Base-by-base conservation (phyloP, 2,113 vertebrate genomes). In the Lucifuga dentata region DNA sequence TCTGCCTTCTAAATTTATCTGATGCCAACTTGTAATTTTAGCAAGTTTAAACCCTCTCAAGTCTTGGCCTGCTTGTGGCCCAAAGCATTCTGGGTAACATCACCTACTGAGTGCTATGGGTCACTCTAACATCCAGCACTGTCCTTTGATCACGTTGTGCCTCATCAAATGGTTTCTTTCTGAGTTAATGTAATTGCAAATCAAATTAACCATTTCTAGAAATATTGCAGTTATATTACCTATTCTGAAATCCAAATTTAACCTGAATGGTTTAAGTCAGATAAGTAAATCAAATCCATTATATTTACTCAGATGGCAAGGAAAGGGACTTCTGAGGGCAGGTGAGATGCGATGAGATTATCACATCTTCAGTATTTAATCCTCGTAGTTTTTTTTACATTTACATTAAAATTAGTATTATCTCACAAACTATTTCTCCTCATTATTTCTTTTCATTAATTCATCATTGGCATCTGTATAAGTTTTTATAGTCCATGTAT, bases 21-120 rank as follows among this genome's bases (percentile, higher is more conserved):
- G 52, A 62, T 72, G 56, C 51, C 65, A 83, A 67, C 69, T 77
- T 77, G 70, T 80, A 79, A 85, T 84, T 80, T 79, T 76, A 84
- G 61, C 55, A 24, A 24, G 44, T 58, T 76, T 26, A 74, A 86
- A 62, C 65, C 10, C 8, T 68, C 53, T 76, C 45, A 52, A 58
- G 68, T 57, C 57, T 36, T 1, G 10, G 65, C 68, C 52, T 61
- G 64, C 63, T 43, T 1, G 35, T 23, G 68, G 68, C 20, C 77
- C 68, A 77, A 77, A 36, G 71, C 52, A 76, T 85, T 66, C 10
- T 87, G 73, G 81, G 73, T 65, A 81, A 80, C 29, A 33, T 64
- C 52, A 40, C 26, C 44, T 39, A 26, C 46, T n/a, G n/a, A n/a
- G n/a, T n/a, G n/a, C n/a, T n/a, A n/a, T n/a, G n/a, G n/a, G n/a